A percentile compares a stretch with the other conserved stretches of the same genome.
These are phyloP conservation scores for Solea solea DNA, from an alignment of 2,113 vertebrate genomes.

Conservation along the genomic window DNA sequence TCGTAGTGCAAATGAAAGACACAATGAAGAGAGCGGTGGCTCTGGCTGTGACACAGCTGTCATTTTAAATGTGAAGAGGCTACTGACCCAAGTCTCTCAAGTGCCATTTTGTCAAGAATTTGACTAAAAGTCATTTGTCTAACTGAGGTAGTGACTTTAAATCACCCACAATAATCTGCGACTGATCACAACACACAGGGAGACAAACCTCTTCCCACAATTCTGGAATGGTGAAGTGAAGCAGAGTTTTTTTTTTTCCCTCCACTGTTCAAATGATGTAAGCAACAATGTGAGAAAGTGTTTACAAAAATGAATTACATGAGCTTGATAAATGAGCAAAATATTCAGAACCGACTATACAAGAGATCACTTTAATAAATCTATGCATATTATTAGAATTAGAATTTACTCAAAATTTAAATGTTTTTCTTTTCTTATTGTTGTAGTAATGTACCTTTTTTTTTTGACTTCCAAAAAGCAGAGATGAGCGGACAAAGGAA, in stretches of 20 bases:
- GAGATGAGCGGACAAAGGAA: slow-evolving; percentile 34
- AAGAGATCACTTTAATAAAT: slow-evolving; percentile 40
- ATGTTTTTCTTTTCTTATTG: slow-evolving; percentile 2
- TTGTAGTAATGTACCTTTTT: slow-evolving; percentile 30
- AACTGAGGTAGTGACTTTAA: slow-evolving; percentile 59
- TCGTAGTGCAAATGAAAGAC: slow-evolving; percentile 25
- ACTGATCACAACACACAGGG: background rate
- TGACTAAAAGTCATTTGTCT: slow-evolving; percentile 1
- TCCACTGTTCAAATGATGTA: background rate
- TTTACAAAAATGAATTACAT: slow-evolving; percentile 33
- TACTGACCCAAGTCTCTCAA: background rate
- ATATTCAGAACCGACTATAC: background rate
- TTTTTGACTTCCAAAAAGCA: slow-evolving; percentile 27
- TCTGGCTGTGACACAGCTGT: background rate
- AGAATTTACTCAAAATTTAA: slow-evolving; percentile 1
- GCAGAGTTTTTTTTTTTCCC: background rate
- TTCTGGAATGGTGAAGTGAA: slow-evolving; percentile 13
- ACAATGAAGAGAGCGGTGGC: background rate
- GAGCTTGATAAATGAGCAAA: slow-evolving; percentile 38
- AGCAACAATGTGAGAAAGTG: slow-evolving; percentile 13
- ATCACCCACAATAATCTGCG: slow-evolving; percentile 26
- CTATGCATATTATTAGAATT: slow-evolving; percentile 10
- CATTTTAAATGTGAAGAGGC: slow-evolving; percentile 4
- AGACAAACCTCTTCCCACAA: slow-evolving; percentile 2
- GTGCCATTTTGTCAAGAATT: background rate